Evolutionary conservation across 2,888 invertebrate species (phyloP).

Genomic region (Gryllus longicercus): DNA sequence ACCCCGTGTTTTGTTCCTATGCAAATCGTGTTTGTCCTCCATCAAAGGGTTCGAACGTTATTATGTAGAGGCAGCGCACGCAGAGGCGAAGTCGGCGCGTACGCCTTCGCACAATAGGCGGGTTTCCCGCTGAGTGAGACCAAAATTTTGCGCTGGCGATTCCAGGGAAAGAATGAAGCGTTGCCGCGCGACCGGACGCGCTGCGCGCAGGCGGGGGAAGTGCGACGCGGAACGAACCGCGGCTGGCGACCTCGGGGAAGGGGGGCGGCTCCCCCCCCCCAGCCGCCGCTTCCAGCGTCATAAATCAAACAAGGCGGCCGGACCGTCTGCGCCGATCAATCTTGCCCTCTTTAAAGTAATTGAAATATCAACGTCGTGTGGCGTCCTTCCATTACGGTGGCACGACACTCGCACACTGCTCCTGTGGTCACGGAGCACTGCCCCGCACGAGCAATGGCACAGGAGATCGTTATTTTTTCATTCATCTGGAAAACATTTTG

Average conservation of each 20-base stretch:
- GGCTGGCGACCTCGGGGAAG: background rate
- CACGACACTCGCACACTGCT: background rate
- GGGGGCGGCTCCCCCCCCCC: background rate
- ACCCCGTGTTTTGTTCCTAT: background rate
- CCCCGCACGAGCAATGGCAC: no score
- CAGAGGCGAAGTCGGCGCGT: background rate
- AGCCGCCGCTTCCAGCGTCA: background rate
- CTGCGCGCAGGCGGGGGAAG: background rate
- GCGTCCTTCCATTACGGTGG: background rate
- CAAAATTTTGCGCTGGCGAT: background rate
- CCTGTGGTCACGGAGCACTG: background rate
- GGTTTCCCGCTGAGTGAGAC: background rate
- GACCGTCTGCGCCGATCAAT: constrained; percentile 4
- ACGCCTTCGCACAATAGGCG: background rate
- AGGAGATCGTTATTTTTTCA: no score
- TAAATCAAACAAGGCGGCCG: constrained; percentile 2
- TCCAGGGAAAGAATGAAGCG: background rate
- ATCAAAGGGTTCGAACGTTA: constrained; percentile 1
- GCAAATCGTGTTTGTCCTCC: background rate
- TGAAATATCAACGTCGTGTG: constrained; percentile 3
- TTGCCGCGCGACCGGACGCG: background rate
- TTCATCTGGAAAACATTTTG: no score
- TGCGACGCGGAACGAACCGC: no score
- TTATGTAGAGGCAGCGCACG: background rate
- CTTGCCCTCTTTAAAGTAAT: constrained; percentile 2